Evolutionary conservation across 2,113 vertebrate genomes (phyloP).

Genomic region (Puma concolor): DNA sequence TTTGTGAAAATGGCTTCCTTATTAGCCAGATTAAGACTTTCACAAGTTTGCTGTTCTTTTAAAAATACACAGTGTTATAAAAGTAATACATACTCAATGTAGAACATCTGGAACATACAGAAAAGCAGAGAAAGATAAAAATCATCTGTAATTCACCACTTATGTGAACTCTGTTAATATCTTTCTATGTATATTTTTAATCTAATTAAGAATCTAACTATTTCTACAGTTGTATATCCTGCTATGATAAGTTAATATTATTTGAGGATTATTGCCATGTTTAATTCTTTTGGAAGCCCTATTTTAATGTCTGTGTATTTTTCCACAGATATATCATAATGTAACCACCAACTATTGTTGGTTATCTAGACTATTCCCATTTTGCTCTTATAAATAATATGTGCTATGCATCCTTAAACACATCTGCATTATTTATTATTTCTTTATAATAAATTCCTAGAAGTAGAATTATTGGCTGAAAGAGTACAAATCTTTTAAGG

Average conservation of each 20-base stretch:
- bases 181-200: background rate
- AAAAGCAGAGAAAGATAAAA: background rate
- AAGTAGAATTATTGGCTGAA: conserved; percentile 35
- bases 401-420: conserved; percentile 1
- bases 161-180: background rate
- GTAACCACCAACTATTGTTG: background rate
- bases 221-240: background rate
- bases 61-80: background rate
- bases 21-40: background rate
- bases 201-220: background rate
- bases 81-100: background rate
- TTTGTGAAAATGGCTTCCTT: background rate
- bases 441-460: conserved; percentile 41
- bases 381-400: conserved; percentile 32
- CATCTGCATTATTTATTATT: conserved; percentile 15
- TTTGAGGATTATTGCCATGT: background rate
- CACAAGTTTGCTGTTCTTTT: background rate
- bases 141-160: background rate
- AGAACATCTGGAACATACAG: background rate
- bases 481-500: conserved; percentile 36
- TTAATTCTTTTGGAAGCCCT: background rate
- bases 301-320: background rate
- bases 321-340: background rate
- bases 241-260: background rate
- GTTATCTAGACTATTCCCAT: background rate